Percentiles rank a stretch among this genome's conserved stretches.
These are phyloP conservation scores for Drosophila aff. DNA, from an alignment of 1,140 invertebrate species.

Conservation along the genomic window DNA sequence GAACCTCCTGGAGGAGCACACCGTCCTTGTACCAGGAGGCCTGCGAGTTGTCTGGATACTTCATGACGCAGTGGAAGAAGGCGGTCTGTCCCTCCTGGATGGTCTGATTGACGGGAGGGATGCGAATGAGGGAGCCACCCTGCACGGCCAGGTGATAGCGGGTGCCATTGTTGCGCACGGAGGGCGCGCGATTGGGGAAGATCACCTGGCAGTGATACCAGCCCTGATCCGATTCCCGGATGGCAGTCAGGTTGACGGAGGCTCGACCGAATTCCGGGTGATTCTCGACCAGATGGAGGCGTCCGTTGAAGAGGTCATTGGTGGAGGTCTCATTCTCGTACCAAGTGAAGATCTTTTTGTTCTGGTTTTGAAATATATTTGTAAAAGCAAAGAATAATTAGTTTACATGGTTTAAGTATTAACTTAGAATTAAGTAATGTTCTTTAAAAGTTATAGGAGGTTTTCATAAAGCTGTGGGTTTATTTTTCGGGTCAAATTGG, in stretches of 20 bases:
- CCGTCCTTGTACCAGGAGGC: constrained; percentile 91
- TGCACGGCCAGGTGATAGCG: constrained; percentile 95
- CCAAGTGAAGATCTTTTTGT: constrained; percentile 91
- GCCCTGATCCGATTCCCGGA: constrained; percentile 94
- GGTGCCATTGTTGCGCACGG: constrained; percentile 93
- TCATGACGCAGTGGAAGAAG: constrained; percentile 92
- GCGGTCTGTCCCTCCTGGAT: constrained; percentile 93
- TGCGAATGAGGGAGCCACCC: constrained; percentile 85
- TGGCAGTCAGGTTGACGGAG: constrained; percentile 95
- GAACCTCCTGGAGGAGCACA: constrained; percentile 87
- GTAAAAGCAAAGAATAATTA: too few relatives aligned
- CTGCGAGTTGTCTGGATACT: constrained; percentile 87
- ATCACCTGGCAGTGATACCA: constrained; percentile 96
- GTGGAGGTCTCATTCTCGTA: constrained; percentile 90
- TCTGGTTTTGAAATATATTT: constrained; percentile 85
- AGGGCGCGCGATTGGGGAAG: constrained; percentile 94
- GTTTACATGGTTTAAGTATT: too few relatives aligned
- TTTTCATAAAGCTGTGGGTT: too few relatives aligned
- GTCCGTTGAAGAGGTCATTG: constrained; percentile 90
- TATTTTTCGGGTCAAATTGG: too few relatives aligned
- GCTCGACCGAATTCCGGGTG: constrained; percentile 89
- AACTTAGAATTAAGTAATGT: too few relatives aligned
- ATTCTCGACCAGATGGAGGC: constrained; percentile 88
- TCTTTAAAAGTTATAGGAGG: too few relatives aligned
- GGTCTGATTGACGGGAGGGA: constrained; percentile 95